Evolutionary conservation across 2,888 invertebrate species (phyloP), one percentile per base, ranked within the genome.

Genomic region (Eupithecia exiguata): DNA sequence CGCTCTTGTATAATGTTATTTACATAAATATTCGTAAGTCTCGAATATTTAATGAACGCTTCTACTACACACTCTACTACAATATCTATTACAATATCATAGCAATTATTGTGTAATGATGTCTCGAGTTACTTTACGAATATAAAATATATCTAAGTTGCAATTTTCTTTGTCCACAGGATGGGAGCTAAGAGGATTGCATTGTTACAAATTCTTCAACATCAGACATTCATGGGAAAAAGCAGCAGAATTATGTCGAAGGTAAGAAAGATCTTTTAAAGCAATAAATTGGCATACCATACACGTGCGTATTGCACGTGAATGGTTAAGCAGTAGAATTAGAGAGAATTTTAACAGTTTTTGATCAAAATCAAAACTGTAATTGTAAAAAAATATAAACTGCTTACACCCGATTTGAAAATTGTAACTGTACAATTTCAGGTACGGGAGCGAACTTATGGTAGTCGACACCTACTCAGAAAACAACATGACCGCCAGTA

Each of bases 181-280:
- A 88, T 98, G 98, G 98, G 98, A 98, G 93, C 95, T 98, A 84
- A 96, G 96, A 94, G 98, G 98, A 87, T 96, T 98, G 86, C 96
- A 98, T 93, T 98, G 98, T 95, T 98, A 98, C 95, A 98, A 98
- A 96, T 98, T 98, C 95, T 98, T 98, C 95, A 98, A 97, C 94
- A 98, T 98, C 89, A 97, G 97, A 92, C 98, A 98, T 95, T 98
- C 98, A 80, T 98, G 98, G 98, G 97, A 98, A 94, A 98, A 98
- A 95, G 98, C 98, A 82, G 98, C 98, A 80, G 98, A 98, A 95
- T 95, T 98, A 93, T 98, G 98, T 95, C 97, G 97, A 95, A 97
- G 98, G 98, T 98, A 95, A 95, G 94, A 30, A 30, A 30, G 4
- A 30, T 30, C 30, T 30, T 30, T 30, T 30, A 30, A 30, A 30